Evolutionary conservation across 2,888 invertebrate genomes (phyloP), one percentile per base, ranked within the genome.

Genomic region (Folsomia candida): DNA sequence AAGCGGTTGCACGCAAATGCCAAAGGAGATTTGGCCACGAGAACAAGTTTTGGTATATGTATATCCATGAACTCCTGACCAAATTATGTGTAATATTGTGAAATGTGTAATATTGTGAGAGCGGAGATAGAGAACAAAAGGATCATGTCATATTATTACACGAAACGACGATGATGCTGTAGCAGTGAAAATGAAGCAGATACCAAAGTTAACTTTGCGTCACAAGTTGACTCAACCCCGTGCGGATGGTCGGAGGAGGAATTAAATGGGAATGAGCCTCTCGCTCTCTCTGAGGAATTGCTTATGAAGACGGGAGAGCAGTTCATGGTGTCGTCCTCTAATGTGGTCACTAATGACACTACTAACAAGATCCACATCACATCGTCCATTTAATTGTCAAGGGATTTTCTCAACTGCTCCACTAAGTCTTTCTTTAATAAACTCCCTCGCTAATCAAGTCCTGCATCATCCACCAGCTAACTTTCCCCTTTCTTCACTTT

Each of bases 291-390:
- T 58, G 37, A 69, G 76, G 78, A 70, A 76, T 76, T 78, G 78
- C 78, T 76, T 78, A 78, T 71, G 78, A 75, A 76, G n/a, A n/a
- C n/a, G n/a, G 75, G 74, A 76, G 76, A 70, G 75, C 74, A 76
- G 74, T 78, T 76, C 78, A 71, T 67, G 69, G 68, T 24, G 67
- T 58, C 51, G 28, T 69, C 66, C 72, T 73, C 70, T 76, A 78
- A 76, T 76, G 76, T 76, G 78, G 76, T 76, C 78, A 78, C 78
- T 78, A 78, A 78, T 78, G 78, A 78, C 74, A n/a, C n/a, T n/a
- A n/a, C 71, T 78, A 78, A 78, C 78, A 78, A 78, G 78, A 74
- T 75, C 78, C 75, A 73, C 70, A 73, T 73, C 74, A 73, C 69
- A 69, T 65, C 67, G 72, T 67, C 67, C 64, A 70, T 70, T 73